phyloP scores from a whole-genome alignment of 2,888 invertebrate genomes.

The Aspidiotus rigidus region DNA sequence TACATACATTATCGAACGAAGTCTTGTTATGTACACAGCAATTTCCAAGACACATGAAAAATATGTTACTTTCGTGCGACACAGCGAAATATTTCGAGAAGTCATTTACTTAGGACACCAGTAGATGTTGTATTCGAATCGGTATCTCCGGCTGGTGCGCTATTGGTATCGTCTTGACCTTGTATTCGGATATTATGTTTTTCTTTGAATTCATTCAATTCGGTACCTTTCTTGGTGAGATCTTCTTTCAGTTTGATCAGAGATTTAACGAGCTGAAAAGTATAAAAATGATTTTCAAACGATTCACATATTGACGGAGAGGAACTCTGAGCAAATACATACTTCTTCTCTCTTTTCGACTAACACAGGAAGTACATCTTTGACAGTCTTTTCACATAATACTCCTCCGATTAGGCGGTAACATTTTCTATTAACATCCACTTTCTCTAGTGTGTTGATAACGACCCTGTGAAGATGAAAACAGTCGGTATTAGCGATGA shows the following conservation, averaged over 20 bases:
- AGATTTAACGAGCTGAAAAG: conserved; percentile 16
- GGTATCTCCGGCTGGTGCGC: conserved; percentile 14
- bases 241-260: conserved; percentile 60
- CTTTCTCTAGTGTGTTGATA: conserved; percentile 79
- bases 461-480: conserved; percentile 63
- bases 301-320: not conserved
- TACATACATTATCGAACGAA: no score
- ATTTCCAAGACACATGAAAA: no score
- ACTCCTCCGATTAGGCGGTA: conserved; percentile 91
- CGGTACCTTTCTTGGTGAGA: conserved; percentile 72
- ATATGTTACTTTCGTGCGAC: no score
- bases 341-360: conserved; percentile 66
- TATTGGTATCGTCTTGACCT: conserved; percentile 33
- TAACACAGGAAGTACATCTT: conserved; percentile 79
- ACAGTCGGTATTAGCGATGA: conserved; percentile 17
- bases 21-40: no score
- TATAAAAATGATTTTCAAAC: not conserved
- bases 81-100: no score
- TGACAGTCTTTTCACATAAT: conserved; percentile 82
- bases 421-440: conserved; percentile 76
- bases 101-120: conserved; percentile 7
- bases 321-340: conserved; percentile 34
- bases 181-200: conserved; percentile 78
- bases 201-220: conserved; percentile 86
- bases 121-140: conserved; percentile 14